phyloP scores from a whole-genome alignment of 2,113 vertebrate species.

The Hyaena hyaena region DNA sequence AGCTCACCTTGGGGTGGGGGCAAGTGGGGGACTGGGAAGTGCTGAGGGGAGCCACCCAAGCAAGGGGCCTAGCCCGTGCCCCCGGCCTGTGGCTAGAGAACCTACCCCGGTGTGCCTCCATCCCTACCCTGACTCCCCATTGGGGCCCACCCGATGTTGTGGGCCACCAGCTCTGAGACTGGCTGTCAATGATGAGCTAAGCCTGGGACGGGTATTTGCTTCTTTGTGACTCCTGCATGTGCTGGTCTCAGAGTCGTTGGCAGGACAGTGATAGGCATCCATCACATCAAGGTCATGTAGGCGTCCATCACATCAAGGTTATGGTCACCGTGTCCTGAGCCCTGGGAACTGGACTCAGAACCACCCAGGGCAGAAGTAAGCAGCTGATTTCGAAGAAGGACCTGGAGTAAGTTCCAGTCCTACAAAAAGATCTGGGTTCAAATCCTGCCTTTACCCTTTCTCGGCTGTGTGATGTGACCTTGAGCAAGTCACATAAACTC shows the following conservation, averaged over 20 bases:
- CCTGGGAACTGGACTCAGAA: neutral
- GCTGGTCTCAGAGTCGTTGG: neutral
- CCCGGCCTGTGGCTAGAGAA: neutral
- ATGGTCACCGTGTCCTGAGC: neutral
- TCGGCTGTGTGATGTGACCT: neutral
- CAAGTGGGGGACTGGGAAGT: neutral
- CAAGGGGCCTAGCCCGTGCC: neutral
- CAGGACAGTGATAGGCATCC: neutral
- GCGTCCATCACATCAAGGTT: neutral
- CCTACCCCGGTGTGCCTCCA: neutral
- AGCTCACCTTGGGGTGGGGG: neutral
- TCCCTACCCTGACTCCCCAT: neutral
- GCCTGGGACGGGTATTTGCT: neutral
- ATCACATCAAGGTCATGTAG: neutral
- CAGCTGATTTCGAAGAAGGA: neutral
- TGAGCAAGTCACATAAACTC: neutral
- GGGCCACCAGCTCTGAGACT: neutral
- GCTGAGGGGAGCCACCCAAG: neutral
- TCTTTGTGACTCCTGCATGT: neutral
- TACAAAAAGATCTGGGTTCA: neutral
- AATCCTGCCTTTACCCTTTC: neutral
- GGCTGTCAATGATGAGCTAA: neutral
- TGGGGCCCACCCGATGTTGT: neutral
- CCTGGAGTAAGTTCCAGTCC: neutral
- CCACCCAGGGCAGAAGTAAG: neutral